phyloP scores from a whole-genome alignment of 1,140 invertebrate species.

The Ceratitis capitata region DNA sequence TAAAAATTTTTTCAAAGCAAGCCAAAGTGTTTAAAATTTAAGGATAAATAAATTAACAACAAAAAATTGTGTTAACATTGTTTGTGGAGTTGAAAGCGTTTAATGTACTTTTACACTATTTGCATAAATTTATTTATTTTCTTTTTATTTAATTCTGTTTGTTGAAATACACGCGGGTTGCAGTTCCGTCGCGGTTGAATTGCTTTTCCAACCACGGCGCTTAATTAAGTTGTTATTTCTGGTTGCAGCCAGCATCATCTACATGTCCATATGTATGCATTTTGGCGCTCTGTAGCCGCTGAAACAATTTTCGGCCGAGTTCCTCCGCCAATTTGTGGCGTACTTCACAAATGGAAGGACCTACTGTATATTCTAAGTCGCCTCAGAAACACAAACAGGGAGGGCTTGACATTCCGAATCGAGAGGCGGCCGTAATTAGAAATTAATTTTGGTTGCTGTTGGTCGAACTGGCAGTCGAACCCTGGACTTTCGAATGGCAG shows the following conservation, averaged over 20 bases:
- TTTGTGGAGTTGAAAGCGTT: background rate
- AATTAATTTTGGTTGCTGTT: too few species aligned
- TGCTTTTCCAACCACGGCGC: background rate
- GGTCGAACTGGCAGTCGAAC: too few species aligned
- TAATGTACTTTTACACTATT: background rate
- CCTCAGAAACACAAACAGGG: background rate
- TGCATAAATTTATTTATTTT: background rate
- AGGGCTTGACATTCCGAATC: too few species aligned
- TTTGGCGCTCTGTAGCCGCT: too few species aligned
- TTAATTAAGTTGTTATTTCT: constrained; percentile 31
- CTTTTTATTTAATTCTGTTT: background rate
- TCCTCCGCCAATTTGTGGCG: too few species aligned
- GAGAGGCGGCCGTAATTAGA: too few species aligned
- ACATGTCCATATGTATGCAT: background rate
- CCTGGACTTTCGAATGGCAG: too few species aligned
- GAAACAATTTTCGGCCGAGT: too few species aligned
- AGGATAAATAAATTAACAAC: background rate
- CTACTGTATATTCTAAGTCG: background rate
- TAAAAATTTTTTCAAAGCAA: background rate
- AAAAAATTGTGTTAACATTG: background rate
- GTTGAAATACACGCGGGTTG: background rate
- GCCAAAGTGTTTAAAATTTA: background rate
- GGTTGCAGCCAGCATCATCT: background rate
- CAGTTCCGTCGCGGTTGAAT: background rate
- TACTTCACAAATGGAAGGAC: too few species aligned